These are phyloP conservation scores for Paraescarpia echinospica DNA, from an alignment of 1,140 invertebrate species.

Conservation along the genomic window DNA sequence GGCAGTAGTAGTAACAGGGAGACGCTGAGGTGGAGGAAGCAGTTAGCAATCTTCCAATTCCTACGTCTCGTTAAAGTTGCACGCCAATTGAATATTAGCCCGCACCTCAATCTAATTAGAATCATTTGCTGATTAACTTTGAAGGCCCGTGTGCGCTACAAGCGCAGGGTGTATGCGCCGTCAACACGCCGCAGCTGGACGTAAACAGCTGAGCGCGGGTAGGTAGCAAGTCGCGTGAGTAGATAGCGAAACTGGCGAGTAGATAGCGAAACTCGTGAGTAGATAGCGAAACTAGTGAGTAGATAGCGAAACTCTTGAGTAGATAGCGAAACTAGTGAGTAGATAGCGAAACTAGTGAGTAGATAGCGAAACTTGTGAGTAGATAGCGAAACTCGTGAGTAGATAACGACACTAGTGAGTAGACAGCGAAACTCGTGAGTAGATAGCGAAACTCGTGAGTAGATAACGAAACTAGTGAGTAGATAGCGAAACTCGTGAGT, in stretches of 20 bases:
- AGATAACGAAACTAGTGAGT: background rate
- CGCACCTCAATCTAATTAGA: background rate
- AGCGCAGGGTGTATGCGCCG: background rate
- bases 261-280: background rate
- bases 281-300: background rate
- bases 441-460: no score
- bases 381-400: no score
- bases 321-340: no score
- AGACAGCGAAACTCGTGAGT: no score
- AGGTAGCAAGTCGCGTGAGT: background rate
- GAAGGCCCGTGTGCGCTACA: background rate
- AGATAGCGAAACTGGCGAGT: background rate
- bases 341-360: no score
- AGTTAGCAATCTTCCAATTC: background rate
- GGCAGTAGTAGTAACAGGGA: background rate
- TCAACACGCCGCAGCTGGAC: background rate
- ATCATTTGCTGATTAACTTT: slow-evolving; percentile 6
- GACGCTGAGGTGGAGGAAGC: background rate
- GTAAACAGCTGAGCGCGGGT: background rate
- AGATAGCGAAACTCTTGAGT: no score
- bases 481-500: background rate
- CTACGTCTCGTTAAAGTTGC: background rate
- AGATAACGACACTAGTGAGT: no score
- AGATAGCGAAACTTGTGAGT: no score
- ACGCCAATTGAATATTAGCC: background rate